Evolutionary conservation across 2,797 vertebrate genomes (phyloP), one percentile per base, ranked within the genome.

Genomic region (Thaleichthys pacificus): DNA sequence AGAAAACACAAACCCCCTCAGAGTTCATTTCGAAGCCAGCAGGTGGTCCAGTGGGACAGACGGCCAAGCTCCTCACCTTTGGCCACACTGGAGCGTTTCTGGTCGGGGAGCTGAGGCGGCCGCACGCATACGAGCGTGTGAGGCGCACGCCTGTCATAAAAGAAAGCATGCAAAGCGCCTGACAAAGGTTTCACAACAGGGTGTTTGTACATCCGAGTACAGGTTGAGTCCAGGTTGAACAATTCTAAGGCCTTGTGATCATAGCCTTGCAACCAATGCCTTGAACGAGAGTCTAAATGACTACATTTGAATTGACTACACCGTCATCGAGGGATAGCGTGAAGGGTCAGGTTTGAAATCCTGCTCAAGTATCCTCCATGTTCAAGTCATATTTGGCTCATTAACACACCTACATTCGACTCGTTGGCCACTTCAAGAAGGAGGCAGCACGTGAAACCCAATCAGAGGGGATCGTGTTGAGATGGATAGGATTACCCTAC

Each of bases 401-500:
- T 61, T 51, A 35, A 57, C 22, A 47, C 56, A 8, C 14, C 74
- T n/a, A 65, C 62, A 6, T 12, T 3, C 49, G 62, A 38, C 70
- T 79, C 21, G 38, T 32, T 61, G 57, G 57, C 19, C 28, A 22
- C 61, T 67, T 58, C 30, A 71, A 79, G 57, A 4, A 51, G 64
- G 69, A 32, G 22, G 7, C 15, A 30, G 79, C 54, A 67, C 0
- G 17, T 82, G 85, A 88, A 86, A 88, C 72, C 76, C 73, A 86
- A 87, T 72, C 71, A 75, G 74, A 66, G 69, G 61, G 71, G 78
- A 80, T 82, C 74, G 62, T 71, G 77, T 85, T 22, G 64, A 74
- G 68, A 66, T 56, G 11, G 77, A 83, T 77, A 74, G 74, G 69
- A 79, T 89, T 84, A 85, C 83, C 68, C n/a, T 61, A 28, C 8